Conservation (phyloP, 2,888 invertebrate genomes). For the Habrosyne pyritoides region DNA sequence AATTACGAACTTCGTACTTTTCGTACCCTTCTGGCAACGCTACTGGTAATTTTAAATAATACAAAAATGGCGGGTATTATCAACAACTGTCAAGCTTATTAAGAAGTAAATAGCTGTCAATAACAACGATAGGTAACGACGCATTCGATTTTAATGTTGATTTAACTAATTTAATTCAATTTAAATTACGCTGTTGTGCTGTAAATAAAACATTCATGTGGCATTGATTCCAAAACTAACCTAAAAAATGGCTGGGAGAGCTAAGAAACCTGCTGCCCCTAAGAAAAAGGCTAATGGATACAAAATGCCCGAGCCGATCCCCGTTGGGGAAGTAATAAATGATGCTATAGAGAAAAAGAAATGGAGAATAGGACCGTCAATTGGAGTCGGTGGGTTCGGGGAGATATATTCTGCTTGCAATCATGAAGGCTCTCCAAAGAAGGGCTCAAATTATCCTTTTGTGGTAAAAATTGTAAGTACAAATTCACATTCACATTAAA, state of each 20-base stretch:
- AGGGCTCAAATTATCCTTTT: slow-evolving; percentile 83
- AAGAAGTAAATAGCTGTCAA: too few species aligned
- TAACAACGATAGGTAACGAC: too few species aligned
- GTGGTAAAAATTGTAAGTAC: slow-evolving; percentile 91
- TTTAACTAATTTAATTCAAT: background rate
- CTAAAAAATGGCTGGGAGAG: slow-evolving; percentile 59
- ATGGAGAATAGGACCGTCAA: slow-evolving; percentile 94
- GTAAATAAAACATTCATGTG: background rate
- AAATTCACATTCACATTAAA: too few species aligned
- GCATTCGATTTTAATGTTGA: too few species aligned
- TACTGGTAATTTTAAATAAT: too few species aligned
- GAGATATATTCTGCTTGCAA: slow-evolving; percentile 94
- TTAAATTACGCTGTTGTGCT: background rate
- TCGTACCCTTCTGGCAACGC: too few species aligned
- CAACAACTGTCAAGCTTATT: too few species aligned
- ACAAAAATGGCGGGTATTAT: too few species aligned
- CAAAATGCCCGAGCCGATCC: slow-evolving; percentile 88
- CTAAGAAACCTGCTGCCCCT: slow-evolving; percentile 65
- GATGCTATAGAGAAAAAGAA: slow-evolving; percentile 88
- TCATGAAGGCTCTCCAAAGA: slow-evolving; percentile 77
- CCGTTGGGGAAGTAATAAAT: slow-evolving; percentile 89
- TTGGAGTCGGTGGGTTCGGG: slow-evolving; percentile 97
- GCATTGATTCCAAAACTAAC: slow-evolving; percentile 3
- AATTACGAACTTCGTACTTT: too few species aligned
- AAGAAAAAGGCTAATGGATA: slow-evolving; percentile 75